phyloP scores from a whole-genome alignment of 2,113 vertebrate species.

The Hypanus sabinus region DNA sequence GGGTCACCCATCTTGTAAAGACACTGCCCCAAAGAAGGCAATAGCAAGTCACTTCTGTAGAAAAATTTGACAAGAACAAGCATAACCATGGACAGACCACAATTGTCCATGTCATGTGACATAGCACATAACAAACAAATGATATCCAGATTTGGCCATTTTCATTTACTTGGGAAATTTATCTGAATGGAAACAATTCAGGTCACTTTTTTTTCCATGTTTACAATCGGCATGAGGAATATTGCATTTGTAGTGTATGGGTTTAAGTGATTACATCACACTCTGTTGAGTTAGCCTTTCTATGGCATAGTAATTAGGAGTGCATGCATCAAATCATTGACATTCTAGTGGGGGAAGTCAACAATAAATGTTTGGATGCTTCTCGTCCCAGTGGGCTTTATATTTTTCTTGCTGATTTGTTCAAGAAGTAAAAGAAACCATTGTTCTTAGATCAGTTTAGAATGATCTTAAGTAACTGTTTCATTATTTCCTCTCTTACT shows the following conservation, averaged over 20 bases:
- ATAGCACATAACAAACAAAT: too few species aligned
- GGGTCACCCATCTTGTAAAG: too few species aligned
- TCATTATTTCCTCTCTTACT: background rate
- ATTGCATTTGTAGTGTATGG: background rate
- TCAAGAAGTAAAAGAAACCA: background rate
- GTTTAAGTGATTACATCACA: background rate
- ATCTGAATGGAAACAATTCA: background rate
- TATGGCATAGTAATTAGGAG: background rate
- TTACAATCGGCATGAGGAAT: background rate
- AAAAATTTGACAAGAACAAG: too few species aligned
- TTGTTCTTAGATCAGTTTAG: background rate
- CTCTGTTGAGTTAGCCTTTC: background rate
- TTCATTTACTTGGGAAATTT: background rate
- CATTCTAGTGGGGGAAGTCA: too few species aligned
- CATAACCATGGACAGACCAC: too few species aligned
- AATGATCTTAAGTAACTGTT: background rate
- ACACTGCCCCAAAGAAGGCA: too few species aligned
- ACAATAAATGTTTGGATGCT: background rate
- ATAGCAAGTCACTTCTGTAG: too few species aligned
- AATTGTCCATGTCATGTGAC: too few species aligned
- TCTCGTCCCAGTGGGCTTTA: background rate
- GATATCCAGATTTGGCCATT: background rate
- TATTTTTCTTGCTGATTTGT: background rate
- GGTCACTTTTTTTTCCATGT: background rate
- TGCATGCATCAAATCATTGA: background rate